Base-by-base conservation (phyloP, 1,140 invertebrate species). In the Scaptomyza hsui region DNA sequence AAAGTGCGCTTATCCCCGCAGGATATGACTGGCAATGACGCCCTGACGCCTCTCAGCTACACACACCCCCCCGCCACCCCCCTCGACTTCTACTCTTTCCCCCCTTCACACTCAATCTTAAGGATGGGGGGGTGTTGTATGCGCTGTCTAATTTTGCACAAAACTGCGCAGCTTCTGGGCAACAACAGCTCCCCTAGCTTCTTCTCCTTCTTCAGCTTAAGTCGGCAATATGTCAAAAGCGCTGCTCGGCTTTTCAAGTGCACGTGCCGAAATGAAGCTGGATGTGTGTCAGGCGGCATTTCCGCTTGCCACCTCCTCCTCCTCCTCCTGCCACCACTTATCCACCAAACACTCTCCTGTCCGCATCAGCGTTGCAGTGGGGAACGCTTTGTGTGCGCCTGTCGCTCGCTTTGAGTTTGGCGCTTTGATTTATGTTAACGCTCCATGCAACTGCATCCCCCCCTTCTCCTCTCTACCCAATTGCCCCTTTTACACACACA, bases 1-100 rank as follows among this genome's bases (percentile, higher is more conserved):
- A 85, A 83, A 83, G 80, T 83, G 80, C 80, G 80, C 80, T 83
- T 83, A 83, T 83, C 80, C 80, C 80, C 80, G 72, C 80, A 85
- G 80, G 80, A 83, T 79, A 83, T 83, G 80, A 83, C 80, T 85
- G 80, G 75, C 80, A 83, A 83, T 83, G 80, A 85, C 72, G 79
- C 75, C 73, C 72, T 69, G 41, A 79, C 57, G 51, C 41, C 60
- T 56, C 55, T 63, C 45, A 51, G 16, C 42, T 51, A 37, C 63
- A 42, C 37, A 51, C 41, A 44, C 24, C 42, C 24, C 13, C 19
- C 10, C 19, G 12, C 12, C n/a, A 24, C 0, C 32, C 7, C 10
- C 4, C 24, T 29, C 29, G 37, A 12, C 7, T 29, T 9, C 57
- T 21, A 37, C 41, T 26, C 35, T n/a, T n/a, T n/a, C n/a, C n/a